A percentile compares a stretch with the other conserved stretches of the same genome.
These are phyloP conservation scores for Pelodiscus sinensis DNA, from an alignment of 2,113 vertebrate genomes.

Conservation along the genomic window DNA sequence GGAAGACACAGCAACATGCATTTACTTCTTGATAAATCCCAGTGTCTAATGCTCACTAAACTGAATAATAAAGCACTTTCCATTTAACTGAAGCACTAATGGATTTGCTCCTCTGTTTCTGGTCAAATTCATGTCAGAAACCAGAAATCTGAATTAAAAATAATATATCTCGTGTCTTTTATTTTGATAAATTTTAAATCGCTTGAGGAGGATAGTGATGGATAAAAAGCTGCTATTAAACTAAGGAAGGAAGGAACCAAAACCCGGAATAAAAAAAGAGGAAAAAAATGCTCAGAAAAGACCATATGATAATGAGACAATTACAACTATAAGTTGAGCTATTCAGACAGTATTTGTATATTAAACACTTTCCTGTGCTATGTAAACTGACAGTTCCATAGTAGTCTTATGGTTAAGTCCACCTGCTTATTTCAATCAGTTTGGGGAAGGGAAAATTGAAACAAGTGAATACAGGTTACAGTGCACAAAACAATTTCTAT, in stretches of 20 bases:
- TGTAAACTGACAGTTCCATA: accelerated
- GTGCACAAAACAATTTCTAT: not conserved
- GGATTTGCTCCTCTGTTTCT: not conserved
- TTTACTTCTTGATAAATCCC: not conserved
- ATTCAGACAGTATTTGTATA: not conserved
- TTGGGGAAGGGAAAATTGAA: not conserved
- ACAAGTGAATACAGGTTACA: not conserved
- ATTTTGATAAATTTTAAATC: not conserved
- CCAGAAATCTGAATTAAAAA: not conserved
- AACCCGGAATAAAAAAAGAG: not conserved
- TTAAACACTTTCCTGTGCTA: not conserved
- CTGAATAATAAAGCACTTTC: not conserved
- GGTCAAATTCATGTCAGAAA: not conserved
- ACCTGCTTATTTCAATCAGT: not conserved
- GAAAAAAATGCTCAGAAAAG: not conserved
- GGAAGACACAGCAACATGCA: not conserved
- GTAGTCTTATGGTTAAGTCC: not conserved
- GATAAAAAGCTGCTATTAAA: not conserved
- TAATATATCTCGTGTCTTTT: not conserved
- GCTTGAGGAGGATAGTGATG: not conserved
- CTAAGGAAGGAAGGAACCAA: not conserved
- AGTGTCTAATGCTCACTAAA: not conserved
- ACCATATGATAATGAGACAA: not conserved
- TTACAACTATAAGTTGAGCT: not conserved
- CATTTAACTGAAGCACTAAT: not conserved